These are phyloP conservation scores for Thumatha senex DNA, from an alignment of 2,888 invertebrate genomes.

Conservation along the genomic window DNA sequence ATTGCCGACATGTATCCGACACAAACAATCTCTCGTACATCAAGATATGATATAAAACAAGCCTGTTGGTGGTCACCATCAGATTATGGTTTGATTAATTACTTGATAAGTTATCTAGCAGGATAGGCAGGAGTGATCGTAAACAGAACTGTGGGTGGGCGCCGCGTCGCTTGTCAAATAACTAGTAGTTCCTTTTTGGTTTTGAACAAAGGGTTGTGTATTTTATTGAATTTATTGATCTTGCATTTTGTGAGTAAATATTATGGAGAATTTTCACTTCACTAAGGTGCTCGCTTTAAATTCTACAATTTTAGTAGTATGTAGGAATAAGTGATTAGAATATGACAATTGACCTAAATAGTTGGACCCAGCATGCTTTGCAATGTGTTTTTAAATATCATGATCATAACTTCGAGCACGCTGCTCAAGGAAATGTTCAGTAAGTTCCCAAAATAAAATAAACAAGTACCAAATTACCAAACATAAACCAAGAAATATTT, in stretches of 20 bases:
- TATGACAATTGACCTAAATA: no score
- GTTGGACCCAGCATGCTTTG: no score
- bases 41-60: slow-evolving; percentile 8
- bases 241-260: not conserved
- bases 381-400: no score
- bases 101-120: slow-evolving; percentile 27
- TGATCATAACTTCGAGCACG: no score
- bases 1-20: not conserved
- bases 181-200: slow-evolving; percentile 16
- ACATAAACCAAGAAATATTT: not conserved
- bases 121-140: slow-evolving; percentile 19
- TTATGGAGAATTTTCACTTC: not conserved
- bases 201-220: slow-evolving; percentile 3
- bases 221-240: slow-evolving; percentile 5
- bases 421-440: no score
- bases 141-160: slow-evolving; percentile 32
- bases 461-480: not conserved
- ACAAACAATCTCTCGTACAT: slow-evolving; percentile 4
- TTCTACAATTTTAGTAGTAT: not conserved
- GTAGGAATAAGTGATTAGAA: no score
- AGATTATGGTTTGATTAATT: slow-evolving; percentile 36
- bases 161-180: slow-evolving; percentile 20
- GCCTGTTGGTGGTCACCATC: slow-evolving; percentile 29
- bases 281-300: no score
- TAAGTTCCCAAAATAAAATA: no score